phyloP scores from a whole-genome alignment of 2,888 invertebrate species.

The Euplexia lucipara region DNA sequence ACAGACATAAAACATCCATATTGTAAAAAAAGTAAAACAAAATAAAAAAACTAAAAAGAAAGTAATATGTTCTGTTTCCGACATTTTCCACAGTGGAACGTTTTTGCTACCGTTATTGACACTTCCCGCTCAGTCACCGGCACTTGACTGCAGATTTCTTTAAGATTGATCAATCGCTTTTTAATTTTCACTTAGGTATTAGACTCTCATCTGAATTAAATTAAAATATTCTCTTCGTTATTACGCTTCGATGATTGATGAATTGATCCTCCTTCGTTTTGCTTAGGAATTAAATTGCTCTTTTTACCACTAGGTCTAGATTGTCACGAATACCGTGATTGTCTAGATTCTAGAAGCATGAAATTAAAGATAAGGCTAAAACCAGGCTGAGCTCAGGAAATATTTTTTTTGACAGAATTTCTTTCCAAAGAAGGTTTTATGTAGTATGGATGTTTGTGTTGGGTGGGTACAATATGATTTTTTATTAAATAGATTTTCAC shows the following conservation, averaged over 20 bases:
- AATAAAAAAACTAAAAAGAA: not conserved
- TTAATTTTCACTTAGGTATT: conserved; percentile 74
- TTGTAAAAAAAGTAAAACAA: too few relatives aligned
- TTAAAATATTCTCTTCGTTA: conserved; percentile 33
- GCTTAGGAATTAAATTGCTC: not conserved
- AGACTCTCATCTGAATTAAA: conserved; percentile 37
- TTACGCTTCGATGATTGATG: conserved; percentile 43
- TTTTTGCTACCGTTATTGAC: conserved; percentile 72
- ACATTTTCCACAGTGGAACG: conserved; percentile 25
- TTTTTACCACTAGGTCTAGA: too few relatives aligned
- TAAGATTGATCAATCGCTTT: conserved; percentile 81
- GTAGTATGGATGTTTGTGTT: too few relatives aligned
- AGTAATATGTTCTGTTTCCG: conserved; percentile 3
- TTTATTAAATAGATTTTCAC: too few relatives aligned
- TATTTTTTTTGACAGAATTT: too few relatives aligned
- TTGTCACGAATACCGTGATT: too few relatives aligned
- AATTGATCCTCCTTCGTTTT: conserved; percentile 10
- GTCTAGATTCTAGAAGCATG: too few relatives aligned
- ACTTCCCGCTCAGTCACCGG: conserved; percentile 73
- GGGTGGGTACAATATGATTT: too few relatives aligned
- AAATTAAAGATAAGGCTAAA: too few relatives aligned
- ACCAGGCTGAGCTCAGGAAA: too few relatives aligned
- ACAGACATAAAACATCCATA: too few relatives aligned
- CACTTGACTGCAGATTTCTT: conserved; percentile 74
- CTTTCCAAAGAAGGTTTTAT: too few relatives aligned